Evolutionary conservation across 2,113 vertebrate genomes (phyloP), one percentile per base, ranked within the genome.

Genomic region (Apus apus): DNA sequence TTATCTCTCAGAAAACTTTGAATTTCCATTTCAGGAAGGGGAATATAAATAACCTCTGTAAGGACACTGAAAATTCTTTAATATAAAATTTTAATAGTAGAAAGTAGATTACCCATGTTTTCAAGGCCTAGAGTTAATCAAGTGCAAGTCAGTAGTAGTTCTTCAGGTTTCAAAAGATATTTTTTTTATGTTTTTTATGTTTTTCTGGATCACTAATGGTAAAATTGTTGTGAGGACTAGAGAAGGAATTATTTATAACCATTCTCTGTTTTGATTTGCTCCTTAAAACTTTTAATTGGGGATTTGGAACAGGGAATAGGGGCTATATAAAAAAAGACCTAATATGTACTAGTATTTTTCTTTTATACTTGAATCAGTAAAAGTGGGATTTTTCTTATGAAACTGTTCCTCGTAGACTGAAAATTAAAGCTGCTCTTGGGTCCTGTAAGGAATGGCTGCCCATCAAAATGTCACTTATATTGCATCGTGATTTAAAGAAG

Each of bases 11-110:
- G 85, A 71, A 91, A 94, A 79, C 67, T 75, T 76, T 54, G 74
- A 68, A 82, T 94, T 91, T 91, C 73, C 71, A 40, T 94, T 91
- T 95, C 85, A 80, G 91, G 87, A 94, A 97, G 74, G n/a, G 3
- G 43, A 79, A 30, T 94, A 89, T 79, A 94, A 95, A 93, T 86
- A 94, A 91, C 40, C 13, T 29, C 32, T 68, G 7, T 82, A 65
- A 91, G 57, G 30, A 85, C 27, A 72, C 15, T 2, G 6, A 46
- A 36, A 57, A 83, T 73, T 87, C 66, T 85, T 61, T 23, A 38
- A 48, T 71, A 19, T 38, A 45, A 22, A 62, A 27, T 67, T 87
- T 81, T 53, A 68, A 25, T 22, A 48, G 48, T 68, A 54, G n/a
- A 18, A 81, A 48, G 26, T 64, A 62, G 30, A 36, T 58, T 4